These are phyloP conservation scores for Poicephalus meyeri DNA, from an alignment of 2,113 vertebrate genomes.

Conservation along the genomic window DNA sequence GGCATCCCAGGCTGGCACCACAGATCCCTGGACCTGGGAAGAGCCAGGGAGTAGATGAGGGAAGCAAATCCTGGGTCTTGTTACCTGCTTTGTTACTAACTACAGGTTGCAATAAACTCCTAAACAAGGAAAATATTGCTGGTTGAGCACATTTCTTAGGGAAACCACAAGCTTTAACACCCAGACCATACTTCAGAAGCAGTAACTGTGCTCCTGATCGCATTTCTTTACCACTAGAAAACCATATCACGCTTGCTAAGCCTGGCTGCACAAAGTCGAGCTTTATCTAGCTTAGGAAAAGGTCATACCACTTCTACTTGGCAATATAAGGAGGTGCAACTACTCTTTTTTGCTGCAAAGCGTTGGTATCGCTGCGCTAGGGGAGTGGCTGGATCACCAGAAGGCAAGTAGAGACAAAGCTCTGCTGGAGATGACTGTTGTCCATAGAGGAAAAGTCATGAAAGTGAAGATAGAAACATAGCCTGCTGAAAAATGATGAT, in stretches of 20 bases:
- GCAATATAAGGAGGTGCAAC: neutral
- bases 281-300: neutral
- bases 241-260: rapidly evolving
- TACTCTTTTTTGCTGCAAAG: neutral
- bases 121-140: neutral
- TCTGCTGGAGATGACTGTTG: neutral
- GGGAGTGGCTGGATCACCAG: neutral
- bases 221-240: rapidly evolving
- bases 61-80: neutral
- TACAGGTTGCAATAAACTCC: neutral
- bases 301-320: neutral
- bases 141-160: neutral
- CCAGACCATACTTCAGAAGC: rapidly evolving
- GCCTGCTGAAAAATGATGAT: neutral
- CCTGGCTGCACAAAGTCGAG: neutral
- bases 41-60: neutral
- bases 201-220: rapidly evolving
- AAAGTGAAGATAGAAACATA: neutral
- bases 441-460: neutral
- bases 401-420: neutral
- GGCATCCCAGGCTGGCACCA: neutral
- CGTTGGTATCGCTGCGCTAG: neutral
- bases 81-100: neutral
- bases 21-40: neutral
- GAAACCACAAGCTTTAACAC: neutral